phyloP scores from a whole-genome alignment of 2,888 invertebrate species.

The Pyrrhosoma nymphula region DNA sequence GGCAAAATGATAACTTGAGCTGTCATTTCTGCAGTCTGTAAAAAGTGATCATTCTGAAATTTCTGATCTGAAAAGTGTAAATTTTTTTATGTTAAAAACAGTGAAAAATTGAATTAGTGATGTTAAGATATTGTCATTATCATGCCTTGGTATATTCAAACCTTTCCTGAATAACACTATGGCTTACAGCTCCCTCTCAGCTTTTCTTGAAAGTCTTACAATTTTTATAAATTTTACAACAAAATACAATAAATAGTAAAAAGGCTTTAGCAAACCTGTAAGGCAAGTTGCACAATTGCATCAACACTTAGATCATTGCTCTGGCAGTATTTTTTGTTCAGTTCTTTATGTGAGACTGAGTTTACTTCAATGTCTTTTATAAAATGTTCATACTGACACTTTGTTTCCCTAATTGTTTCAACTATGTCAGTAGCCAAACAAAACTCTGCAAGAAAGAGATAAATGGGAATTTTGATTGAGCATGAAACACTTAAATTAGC shows the following conservation, averaged over 20 bases:
- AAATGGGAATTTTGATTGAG: background rate
- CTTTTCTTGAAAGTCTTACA: too few species aligned
- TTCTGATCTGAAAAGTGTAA: too few species aligned
- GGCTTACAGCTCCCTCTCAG: too few species aligned
- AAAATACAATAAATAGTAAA: background rate
- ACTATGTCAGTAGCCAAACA: background rate
- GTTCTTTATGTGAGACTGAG: background rate
- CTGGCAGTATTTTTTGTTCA: background rate
- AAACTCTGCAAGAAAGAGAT: conserved; percentile 3
- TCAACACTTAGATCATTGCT: background rate
- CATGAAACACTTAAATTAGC: background rate
- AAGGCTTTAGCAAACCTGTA: background rate
- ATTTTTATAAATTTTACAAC: background rate
- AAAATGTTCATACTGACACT: background rate
- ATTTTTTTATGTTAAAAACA: too few species aligned
- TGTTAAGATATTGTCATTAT: too few species aligned
- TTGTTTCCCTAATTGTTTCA: background rate
- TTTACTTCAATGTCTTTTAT: conserved; percentile 34
- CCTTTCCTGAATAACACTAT: too few species aligned
- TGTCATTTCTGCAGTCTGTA: too few species aligned
- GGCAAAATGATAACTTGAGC: too few species aligned
- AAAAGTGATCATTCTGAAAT: too few species aligned
- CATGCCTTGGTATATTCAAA: too few species aligned
- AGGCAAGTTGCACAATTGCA: conserved; percentile 34
- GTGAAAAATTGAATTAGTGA: too few species aligned